Evolutionary conservation across 53 echinoderm and acorn worm genomes (phyloP), one percentile per base, ranked within the genome.

Genomic region (Henricia sp.): DNA sequence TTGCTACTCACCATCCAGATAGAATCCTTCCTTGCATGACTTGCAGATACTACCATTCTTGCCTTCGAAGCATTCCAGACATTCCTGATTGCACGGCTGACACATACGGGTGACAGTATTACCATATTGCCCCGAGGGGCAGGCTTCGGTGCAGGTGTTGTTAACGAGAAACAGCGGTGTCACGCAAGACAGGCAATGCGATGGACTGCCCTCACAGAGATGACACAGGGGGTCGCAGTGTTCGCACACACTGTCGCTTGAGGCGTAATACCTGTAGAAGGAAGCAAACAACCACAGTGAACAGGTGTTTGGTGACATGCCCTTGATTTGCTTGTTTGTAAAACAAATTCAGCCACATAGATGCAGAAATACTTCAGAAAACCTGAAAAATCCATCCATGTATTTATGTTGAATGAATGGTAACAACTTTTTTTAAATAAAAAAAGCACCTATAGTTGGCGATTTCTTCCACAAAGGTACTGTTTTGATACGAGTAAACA

Each of bases 51-150:
- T 64, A 62, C 86, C 70, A 8, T 30, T 26, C 42, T 62, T 32
- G 6, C 94, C 99, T 74, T 94, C 80, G 53, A 90, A 99, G 78
- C 99, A 99, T 20, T 90, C 91, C 38, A 52, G 35, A n/a, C 97
- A 97, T 4, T 85, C 50, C n/a, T 38, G 41, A n/a, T 88, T 23
- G 68, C 99, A 99, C 0, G 69, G 68, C 38, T 68, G 54, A 58
- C 99, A 99, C 19, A 32, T 50, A 4, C 88, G 52, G 29, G 33
- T 76, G 23, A 37, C 39, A 1, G 64, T 68, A 85, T 94, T 86
- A 17, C 99, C 99, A 75, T 90, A 99, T 67, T 75, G 68, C 4
- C 99, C 99, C 8, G 60, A 14, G 2, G 84, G 88, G 58, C 99
- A 99, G 2, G 35, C 23, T 3, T 50, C 55, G 6, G 76, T 57